Evolutionary conservation across 2,888 invertebrate species (phyloP), one percentile per base, ranked within the genome.

Genomic region (Hemaris fuciformis): DNA sequence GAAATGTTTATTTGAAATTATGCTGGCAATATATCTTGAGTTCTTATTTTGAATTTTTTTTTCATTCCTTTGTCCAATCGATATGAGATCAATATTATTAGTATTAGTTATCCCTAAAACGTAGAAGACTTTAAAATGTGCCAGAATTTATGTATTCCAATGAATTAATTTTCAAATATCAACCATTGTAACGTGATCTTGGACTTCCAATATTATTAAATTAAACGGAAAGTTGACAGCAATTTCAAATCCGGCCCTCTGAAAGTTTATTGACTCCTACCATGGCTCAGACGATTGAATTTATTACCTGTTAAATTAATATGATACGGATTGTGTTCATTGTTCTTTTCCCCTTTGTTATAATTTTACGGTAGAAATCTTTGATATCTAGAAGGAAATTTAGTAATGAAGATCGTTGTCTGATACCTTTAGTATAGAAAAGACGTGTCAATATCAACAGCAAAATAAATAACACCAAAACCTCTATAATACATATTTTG

Each of bases 131-230:
- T 48, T 48, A 48, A 48, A 27, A 27, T 48, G 25, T 27, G 3
- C 25, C 25, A 48, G 25, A 15, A 15, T 15, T 13, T 48, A 7
- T 43, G 8, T 25, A 7, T 1, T 27, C 1, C 7, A 8, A 48
- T n/a, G 27, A 48, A 48, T 48, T 27, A 48, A 48, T 15, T 27
- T 7, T 48, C 48, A 18, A 15, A 48, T 25, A 15, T 27, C 25
- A 27, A 15, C 48, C 48, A 48, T 25, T 48, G 48, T 48, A 48
- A 48, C 15, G 48, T 48, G 48, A 48, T 48, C 48, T 48, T 48
- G n/a, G 48, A 27, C 48, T 48, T n/a, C 27, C 27, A 48, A 48
- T 48, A 15, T 48, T 48, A 48, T 48, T 48, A 46, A 46, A 46
- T 46, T 46, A 46, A 46, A 46, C 13, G 45, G 13, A 46, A 46